Conservation (phyloP, 2,888 invertebrate species). For the Polymixis flavicincta region DNA sequence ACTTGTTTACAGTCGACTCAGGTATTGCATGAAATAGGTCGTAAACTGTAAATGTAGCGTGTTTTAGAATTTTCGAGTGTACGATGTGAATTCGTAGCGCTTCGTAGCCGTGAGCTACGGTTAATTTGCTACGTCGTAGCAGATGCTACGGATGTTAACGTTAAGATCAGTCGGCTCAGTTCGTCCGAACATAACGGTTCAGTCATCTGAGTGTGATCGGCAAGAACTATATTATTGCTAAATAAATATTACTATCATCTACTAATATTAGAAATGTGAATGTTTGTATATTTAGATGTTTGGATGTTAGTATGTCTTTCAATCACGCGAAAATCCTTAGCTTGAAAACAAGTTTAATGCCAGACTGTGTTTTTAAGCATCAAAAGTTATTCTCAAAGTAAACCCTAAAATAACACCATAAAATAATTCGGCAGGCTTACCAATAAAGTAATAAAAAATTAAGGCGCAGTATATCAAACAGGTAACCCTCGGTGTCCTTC, state of each 20-base stretch:
- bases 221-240: not conserved
- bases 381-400: slow-evolving; percentile 15
- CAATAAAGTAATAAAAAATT: slow-evolving; percentile 59
- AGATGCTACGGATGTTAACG: slow-evolving; percentile 25
- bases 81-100: slow-evolving; percentile 17
- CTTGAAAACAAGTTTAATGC: slow-evolving; percentile 5
- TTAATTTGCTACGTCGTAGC: slow-evolving; percentile 46
- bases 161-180: not conserved
- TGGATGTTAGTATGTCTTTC: too few relatives aligned
- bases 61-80: slow-evolving; percentile 18
- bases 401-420: slow-evolving; percentile 30
- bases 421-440: slow-evolving; percentile 30
- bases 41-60: slow-evolving; percentile 30
- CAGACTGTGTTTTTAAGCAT: not conserved
- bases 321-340: too few relatives aligned
- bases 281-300: too few relatives aligned
- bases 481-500: slow-evolving; percentile 49
- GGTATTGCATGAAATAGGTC: slow-evolving; percentile 30
- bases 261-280: not conserved
- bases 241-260: too few relatives aligned
- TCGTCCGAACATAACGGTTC: not conserved
- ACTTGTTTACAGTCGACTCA: slow-evolving; percentile 26
- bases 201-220: not conserved
- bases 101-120: slow-evolving; percentile 39
- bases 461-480: slow-evolving; percentile 47